A percentile compares a stretch with the other conserved stretches of the same genome.
Conservation (phyloP, 2,888 invertebrate genomes). For the Apamea sordens region DNA sequence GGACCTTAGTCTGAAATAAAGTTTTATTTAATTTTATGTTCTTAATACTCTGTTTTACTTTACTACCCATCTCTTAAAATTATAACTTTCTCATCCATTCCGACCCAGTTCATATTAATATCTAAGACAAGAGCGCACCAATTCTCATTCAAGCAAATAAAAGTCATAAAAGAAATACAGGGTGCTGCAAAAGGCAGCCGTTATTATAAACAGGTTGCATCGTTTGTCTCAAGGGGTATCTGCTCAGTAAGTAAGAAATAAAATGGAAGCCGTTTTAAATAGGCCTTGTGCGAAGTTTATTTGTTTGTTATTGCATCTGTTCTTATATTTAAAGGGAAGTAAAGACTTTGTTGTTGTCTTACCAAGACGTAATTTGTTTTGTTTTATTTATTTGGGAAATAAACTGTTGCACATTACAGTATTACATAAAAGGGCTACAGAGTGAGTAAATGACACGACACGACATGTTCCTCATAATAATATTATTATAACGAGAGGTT, state of each 20-base stretch:
- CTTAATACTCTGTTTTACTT: neutral
- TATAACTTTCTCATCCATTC: neutral
- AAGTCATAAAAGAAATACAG: slow-evolving; percentile 35
- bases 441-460: too few species aligned
- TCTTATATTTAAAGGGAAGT: slow-evolving; percentile 9
- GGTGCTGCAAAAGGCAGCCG: slow-evolving; percentile 29
- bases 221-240: slow-evolving; percentile 45
- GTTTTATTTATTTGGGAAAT: too few species aligned
- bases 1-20: too few species aligned
- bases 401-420: too few species aligned
- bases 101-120: neutral
- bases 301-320: slow-evolving; percentile 35
- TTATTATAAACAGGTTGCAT: slow-evolving; percentile 52
- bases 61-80: neutral
- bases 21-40: too few species aligned
- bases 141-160: slow-evolving; percentile 34
- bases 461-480: too few species aligned
- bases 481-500: too few species aligned
- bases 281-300: slow-evolving; percentile 26
- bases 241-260: slow-evolving; percentile 36
- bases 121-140: slow-evolving; percentile 12
- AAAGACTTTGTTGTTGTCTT: neutral
- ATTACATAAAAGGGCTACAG: too few species aligned
- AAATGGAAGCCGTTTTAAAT: slow-evolving; percentile 25
- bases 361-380: neutral